phyloP scores from a whole-genome alignment of 2,797 vertebrate genomes.

The Phalanger gymnotis region DNA sequence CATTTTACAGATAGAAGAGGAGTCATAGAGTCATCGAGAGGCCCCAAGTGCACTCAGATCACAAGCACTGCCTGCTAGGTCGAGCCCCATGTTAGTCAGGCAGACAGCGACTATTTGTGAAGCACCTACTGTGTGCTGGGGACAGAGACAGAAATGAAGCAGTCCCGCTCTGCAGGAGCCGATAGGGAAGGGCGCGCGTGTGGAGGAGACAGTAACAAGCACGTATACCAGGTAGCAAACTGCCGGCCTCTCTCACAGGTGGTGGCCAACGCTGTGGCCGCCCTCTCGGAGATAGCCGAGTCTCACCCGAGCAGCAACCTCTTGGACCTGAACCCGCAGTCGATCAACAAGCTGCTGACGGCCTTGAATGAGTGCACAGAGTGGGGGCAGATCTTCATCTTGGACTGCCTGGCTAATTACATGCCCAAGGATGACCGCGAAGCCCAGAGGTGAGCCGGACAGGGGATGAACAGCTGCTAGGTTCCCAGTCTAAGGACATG shows the following conservation, averaged over 20 bases:
- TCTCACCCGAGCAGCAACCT: conserved; percentile 98
- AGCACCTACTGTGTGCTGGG: too few relatives aligned
- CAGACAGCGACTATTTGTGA: too few relatives aligned
- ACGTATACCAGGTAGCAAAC: too few relatives aligned
- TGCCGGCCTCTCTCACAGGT: conserved; percentile 85
- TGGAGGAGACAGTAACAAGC: too few relatives aligned
- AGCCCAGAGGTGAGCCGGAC: conserved; percentile 92
- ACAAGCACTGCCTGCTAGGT: fast-evolving
- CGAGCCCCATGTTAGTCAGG: not conserved
- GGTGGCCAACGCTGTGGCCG: conserved; percentile 97
- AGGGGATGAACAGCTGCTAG: not conserved
- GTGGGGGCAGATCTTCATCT: conserved; percentile 99
- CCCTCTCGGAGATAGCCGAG: conserved; percentile 96
- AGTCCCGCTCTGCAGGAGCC: too few relatives aligned
- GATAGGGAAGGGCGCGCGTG: too few relatives aligned
- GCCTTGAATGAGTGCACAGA: conserved; percentile 98
- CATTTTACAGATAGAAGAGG: not conserved
- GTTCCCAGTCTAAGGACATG: not conserved
- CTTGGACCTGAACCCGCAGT: conserved; percentile 96
- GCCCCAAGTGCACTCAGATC: not conserved
- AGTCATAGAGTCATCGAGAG: too few relatives aligned
- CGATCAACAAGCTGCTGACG: conserved; percentile 97
- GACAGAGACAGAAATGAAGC: too few relatives aligned
- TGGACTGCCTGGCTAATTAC: conserved; percentile 98
- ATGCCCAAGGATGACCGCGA: conserved; percentile 96